These are phyloP conservation scores for Brachylomia viminalis DNA, from an alignment of 2,888 invertebrate genomes.

Conservation along the genomic window DNA sequence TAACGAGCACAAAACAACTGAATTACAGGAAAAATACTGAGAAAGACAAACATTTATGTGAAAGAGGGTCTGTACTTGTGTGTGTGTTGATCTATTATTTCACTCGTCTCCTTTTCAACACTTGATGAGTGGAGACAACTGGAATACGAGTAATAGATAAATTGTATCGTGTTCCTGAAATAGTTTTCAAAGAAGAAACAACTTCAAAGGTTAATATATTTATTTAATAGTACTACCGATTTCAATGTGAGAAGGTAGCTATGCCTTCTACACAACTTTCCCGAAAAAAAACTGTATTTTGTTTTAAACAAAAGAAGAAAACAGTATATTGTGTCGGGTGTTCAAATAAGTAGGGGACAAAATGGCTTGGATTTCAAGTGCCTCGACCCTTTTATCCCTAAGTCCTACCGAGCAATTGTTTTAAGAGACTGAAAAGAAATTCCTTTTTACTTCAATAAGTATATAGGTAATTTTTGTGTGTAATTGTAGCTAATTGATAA, in stretches of 20 bases:
- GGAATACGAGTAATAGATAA: conserved; percentile 15
- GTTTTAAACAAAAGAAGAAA: conserved; percentile 20
- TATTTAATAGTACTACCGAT: not conserved
- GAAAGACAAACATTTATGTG: conserved; percentile 6
- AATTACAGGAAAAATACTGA: not conserved
- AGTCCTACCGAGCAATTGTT: conserved; percentile 57
- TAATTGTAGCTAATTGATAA: not conserved
- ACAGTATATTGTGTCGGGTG: conserved; percentile 35
- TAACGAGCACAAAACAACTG: conserved; percentile 9
- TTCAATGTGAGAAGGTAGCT: not conserved
- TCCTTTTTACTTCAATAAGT: conserved; percentile 33
- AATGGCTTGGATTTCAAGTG: conserved; percentile 59
- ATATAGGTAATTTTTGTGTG: not conserved
- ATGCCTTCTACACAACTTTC: not conserved
- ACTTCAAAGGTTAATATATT: not conserved
- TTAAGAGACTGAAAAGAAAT: conserved; percentile 49
- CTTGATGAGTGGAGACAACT: conserved; percentile 2
- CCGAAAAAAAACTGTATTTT: not conserved
- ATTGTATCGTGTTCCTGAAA: conserved; percentile 23
- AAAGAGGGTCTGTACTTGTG: not conserved
- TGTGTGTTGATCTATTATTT: conserved; percentile 1
- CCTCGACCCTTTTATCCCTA: conserved; percentile 66
- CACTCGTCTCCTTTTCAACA: too few relatives aligned
- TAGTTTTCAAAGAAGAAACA: conserved; percentile 15
- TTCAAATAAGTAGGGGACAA: conserved; percentile 49